Evolutionary conservation across 2,888 invertebrate species (phyloP), one percentile per base, ranked within the genome.

Genomic region (Lochmaea capreae): DNA sequence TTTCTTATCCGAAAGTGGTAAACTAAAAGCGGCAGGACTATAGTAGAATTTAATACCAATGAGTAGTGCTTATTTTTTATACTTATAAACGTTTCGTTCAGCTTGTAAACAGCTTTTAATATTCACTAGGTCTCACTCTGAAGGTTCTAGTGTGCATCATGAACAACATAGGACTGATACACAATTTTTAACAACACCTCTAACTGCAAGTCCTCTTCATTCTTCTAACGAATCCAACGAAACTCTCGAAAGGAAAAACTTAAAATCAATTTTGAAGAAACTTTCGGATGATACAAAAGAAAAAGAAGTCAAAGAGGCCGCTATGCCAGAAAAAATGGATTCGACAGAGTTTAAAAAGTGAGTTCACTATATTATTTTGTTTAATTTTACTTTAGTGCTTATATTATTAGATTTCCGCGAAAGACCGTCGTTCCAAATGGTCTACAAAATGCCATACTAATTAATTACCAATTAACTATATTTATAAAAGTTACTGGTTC

Each of bases 261-360:
- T 96, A 59, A 96, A 96, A 86, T 95, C 95, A 77, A 95, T 96
- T 82, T 88, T 96, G 71, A 96, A 95, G 84, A 94, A 94, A 85
- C 87, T 96, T 58, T 94, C 95, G 3, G 93, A 93, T 85, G 92
- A 93, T 76, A 84, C 85, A 1, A 85, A 85, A 69, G 80, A 81
- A 16, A 73, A 75, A 65, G 75, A 76, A 43, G 18, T 67, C 3
- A 79, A 74, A 66, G 79, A 77, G 9, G 58, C 72, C 8, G 72
- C 70, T 63, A 83, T 81, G 81, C 84, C 86, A 6, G 83, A 85
- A 57, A 84, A 83, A 68, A 78, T 83, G 43, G 86, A 86, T 80
- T 90, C 88, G 6, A 88, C 89, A 75, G 93, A 94, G 83, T 88
- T 93, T 71, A 91, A 90, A 81, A 92, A 75, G 82, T 82, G 71